A percentile compares a stretch with the other conserved stretches of the same genome.
These are phyloP conservation scores for Drosophila yakuba DNA, from an alignment of 1,140 invertebrate species.

Conservation along the genomic window DNA sequence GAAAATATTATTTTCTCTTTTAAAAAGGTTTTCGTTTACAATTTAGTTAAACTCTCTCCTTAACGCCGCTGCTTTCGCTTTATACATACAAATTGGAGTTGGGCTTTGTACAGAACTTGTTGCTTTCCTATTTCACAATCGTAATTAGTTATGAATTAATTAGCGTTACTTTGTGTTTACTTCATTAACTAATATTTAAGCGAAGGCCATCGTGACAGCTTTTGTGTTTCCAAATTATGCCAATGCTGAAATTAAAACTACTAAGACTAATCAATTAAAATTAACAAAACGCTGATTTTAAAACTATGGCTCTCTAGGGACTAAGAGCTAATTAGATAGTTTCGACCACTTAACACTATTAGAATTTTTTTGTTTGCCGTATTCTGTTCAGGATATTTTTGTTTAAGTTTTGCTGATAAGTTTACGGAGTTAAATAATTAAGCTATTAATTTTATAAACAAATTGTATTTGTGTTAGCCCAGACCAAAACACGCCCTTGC, in stretches of 20 bases:
- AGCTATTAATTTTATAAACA: slow-evolving; percentile 61
- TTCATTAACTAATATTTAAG: slow-evolving; percentile 73
- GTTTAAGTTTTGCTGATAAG: slow-evolving; percentile 2
- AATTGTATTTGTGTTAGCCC: slow-evolving; percentile 69
- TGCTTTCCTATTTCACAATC: slow-evolving; percentile 49
- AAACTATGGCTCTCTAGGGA: slow-evolving; percentile 64
- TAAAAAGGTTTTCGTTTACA: slow-evolving; percentile 60
- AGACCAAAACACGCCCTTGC: slow-evolving; percentile 26
- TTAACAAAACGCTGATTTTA: slow-evolving; percentile 71
- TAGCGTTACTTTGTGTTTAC: slow-evolving; percentile 70
- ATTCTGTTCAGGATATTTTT: slow-evolving; percentile 9
- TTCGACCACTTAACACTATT: slow-evolving; percentile 43
- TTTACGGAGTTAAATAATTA: slow-evolving; percentile 65
- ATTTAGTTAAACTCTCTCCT: slow-evolving; percentile 49
- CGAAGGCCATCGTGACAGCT: slow-evolving; percentile 45
- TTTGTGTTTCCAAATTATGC: slow-evolving; percentile 57
- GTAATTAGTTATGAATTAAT: slow-evolving; percentile 59
- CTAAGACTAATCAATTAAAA: slow-evolving; percentile 75
- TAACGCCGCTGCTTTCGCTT: slow-evolving; percentile 33
- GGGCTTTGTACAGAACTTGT: slow-evolving; percentile 76
- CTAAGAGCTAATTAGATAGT: slow-evolving; percentile 42
- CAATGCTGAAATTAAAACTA: slow-evolving; percentile 74
- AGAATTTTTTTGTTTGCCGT: slow-evolving; percentile 44
- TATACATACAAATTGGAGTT: slow-evolving; percentile 80
- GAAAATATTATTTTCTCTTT: slow-evolving; percentile 57